Evolutionary conservation across 1,140 invertebrate species (phyloP), one percentile per base, ranked within the genome.

Genomic region (Drosophila baimaii): DNA sequence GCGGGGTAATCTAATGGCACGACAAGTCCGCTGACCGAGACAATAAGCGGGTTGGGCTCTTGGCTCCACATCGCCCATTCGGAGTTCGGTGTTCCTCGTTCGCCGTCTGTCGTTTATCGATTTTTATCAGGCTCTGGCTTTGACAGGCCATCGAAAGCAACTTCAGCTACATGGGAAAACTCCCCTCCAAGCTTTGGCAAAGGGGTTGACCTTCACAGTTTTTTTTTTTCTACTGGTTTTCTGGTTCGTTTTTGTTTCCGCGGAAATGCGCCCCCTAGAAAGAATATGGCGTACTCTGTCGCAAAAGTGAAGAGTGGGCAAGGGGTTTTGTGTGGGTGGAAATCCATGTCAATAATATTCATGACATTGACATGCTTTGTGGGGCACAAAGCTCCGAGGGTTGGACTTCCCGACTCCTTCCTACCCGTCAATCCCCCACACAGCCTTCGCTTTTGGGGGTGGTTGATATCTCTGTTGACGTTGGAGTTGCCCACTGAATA

Each of bases 261-360:
- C 77, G 77, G 63, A 69, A 81, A 76, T 64, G 76, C 61, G 25
- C 59, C 51, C 35, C 77, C 61, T 62, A 57, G 64, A 51, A 49
- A 59, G 57, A 84, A 83, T 56, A 83, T 84, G 71, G 77, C 81
- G 64, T 46, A 58, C 31, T 41, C 25, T n/a, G 41, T 66, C 10
- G 37, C 15, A 27, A 5, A 27, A 5, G 44, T 13, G 13, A 47
- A 46, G 58, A 51, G 39, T 23, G 19, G 23, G 64, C 37, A 27
- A 10, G 56, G 56, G 35, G 12, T 10, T n/a, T 31, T 68, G 41
- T 49, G 64, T 65, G 59, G 64, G 23, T 65, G 47, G 52, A 86
- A 86, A 82, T 88, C 76, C 79, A 88, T 88, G 82, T 86, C 82
- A 88, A 86, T 82, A 86, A 88, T 88, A 79, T 86, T 88, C 82